Conservation (phyloP, 2,888 invertebrate genomes). For the Lithodes maja region DNA sequence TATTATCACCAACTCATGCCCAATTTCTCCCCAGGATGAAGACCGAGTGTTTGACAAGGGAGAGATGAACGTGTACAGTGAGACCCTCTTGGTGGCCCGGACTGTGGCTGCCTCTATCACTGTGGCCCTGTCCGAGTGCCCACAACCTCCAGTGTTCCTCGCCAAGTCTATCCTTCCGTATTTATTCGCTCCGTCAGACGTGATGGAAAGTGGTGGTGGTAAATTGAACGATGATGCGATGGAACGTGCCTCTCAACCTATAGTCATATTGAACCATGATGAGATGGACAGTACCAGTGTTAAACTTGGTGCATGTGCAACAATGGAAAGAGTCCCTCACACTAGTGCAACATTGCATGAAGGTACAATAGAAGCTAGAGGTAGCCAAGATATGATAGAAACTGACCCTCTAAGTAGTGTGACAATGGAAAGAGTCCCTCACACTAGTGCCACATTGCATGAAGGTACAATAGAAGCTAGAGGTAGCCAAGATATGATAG, state of each 20-base stretch:
- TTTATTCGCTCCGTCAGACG: background rate
- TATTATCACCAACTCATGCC: background rate
- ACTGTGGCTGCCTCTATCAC: constrained; percentile 31
- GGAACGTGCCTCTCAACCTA: too few relatives aligned
- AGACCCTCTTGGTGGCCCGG: constrained; percentile 75
- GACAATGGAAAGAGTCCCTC: background rate
- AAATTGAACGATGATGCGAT: too few relatives aligned
- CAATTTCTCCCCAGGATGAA: constrained; percentile 74
- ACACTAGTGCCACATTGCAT: background rate
- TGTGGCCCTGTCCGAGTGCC: background rate
- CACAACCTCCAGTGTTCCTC: constrained; percentile 34
- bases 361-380: background rate
- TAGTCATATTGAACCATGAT: too few relatives aligned
- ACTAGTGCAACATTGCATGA: background rate
- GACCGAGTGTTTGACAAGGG: constrained; percentile 81
- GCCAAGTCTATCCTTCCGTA: constrained; percentile 11
- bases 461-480: background rate
- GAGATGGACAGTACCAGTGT: too few relatives aligned
- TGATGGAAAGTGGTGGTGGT: too few relatives aligned
- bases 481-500: too few relatives aligned
- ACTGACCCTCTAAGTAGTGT: too few relatives aligned
- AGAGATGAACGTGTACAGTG: constrained; percentile 79
- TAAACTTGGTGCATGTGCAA: too few relatives aligned
- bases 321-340: background rate
- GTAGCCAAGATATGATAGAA: too few relatives aligned